Evolutionary conservation across 2,797 vertebrate species (phyloP).

Genomic region (Molossus molossus): DNA sequence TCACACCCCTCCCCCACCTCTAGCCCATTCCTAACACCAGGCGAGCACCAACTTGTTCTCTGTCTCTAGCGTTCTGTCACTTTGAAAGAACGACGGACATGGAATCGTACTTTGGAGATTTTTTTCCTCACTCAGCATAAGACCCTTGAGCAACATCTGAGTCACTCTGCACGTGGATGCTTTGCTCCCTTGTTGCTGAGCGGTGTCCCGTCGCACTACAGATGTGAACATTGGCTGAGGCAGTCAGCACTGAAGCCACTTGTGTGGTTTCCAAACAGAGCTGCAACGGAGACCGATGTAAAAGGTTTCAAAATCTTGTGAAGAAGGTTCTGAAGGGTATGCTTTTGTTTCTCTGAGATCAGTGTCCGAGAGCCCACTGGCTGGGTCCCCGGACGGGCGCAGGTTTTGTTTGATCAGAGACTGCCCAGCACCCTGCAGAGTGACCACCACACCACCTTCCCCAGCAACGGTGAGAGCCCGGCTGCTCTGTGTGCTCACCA

Average conservation of each 20-base stretch:
- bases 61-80: neutral
- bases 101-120: neutral
- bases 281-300: neutral
- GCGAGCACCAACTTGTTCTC: neutral
- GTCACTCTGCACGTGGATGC: neutral
- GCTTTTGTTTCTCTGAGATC: neutral
- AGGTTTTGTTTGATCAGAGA: neutral
- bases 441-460: neutral
- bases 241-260: neutral
- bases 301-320: neutral
- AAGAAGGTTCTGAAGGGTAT: neutral
- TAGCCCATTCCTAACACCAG: neutral
- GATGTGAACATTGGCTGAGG: neutral
- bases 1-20: no score
- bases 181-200: neutral
- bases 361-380: neutral
- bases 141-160: neutral
- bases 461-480: neutral
- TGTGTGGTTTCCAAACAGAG: neutral
- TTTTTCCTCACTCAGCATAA: neutral
- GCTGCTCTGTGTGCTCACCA: neutral
- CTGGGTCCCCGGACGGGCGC: neutral
- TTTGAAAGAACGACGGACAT: neutral
- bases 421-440: neutral
- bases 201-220: neutral